Base-by-base conservation (phyloP, 2,113 vertebrate genomes). In the Prionailurus viverrinus region DNA sequence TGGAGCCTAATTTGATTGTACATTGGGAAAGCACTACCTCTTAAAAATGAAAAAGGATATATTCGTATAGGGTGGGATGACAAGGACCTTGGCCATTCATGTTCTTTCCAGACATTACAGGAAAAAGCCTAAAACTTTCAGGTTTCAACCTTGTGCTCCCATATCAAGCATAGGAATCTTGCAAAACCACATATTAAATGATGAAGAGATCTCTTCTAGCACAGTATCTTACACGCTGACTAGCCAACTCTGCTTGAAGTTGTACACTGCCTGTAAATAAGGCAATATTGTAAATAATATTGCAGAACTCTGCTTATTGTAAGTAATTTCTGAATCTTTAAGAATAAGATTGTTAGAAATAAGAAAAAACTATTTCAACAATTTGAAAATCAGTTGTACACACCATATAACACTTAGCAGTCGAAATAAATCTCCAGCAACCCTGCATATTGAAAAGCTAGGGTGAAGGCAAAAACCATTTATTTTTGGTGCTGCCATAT, bases 321-420 rank as follows among this genome's bases (percentile, higher is more conserved):
- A 94, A 85, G n/a, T 95, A 76, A 82, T 87, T 84, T 10, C 69
- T 88, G n/a, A 91, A 15, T 71, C 23, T 76, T 93, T 65, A 96
- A 55, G 16, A 63, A 82, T 74, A 65, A 85, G 41, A 74, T 41
- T 89, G 15, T 89, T 29, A 81, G 41, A 89, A 92, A 90, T 84
- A 29, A 88, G 73, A 83, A 48, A 66, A 23, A 76, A 92, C 63
- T 6, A 84, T 36, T 45, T 81, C 41, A 84, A 7, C 45, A 82
- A 12, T 82, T 76, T 74, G 48, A 29, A 58, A 86, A 68, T 21
- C 45, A 69, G 8, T 65, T 83, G 0, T 45, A 41, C 48, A 63
- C 2, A 21, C 53, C 69, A 27, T 27, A 7, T 1, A 63, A 39
- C 80, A 51, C 45, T 33, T 91, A 13, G 36, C 36, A 36, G 5